Conservation (phyloP, 2,797 vertebrate genomes). For the Taeniopygia guttata region DNA sequence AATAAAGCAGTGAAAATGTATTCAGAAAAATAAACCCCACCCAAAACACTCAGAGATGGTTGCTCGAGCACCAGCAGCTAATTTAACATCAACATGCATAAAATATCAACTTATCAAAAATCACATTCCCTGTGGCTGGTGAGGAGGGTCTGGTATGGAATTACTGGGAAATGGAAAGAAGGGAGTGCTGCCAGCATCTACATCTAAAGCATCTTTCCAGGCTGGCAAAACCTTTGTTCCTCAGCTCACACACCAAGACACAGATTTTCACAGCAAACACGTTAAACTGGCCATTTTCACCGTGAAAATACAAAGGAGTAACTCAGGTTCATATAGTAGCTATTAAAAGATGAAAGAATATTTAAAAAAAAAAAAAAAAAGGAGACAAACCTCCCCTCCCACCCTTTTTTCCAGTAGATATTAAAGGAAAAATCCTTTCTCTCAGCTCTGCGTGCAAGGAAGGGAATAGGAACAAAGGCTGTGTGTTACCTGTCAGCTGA, state of each 20-base stretch:
- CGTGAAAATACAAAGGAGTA: background rate
- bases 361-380: too few species aligned
- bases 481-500: conserved; percentile 71
- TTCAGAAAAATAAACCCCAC: background rate
- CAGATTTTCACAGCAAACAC: conserved; percentile 15
- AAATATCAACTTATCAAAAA: conserved; percentile 52
- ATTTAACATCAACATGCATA: background rate
- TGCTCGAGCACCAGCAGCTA: conserved; percentile 5
- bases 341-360: background rate
- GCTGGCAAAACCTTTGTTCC: conserved; percentile 77
- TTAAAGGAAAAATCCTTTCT: background rate
- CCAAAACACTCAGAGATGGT: background rate
- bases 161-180: conserved; percentile 14
- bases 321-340: background rate
- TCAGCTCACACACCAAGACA: conserved; percentile 41
- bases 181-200: conserved; percentile 1
- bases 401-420: background rate
- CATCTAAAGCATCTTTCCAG: conserved; percentile 46
- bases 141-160: background rate
- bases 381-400: background rate
- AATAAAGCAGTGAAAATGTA: background rate
- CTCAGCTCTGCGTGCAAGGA: background rate
- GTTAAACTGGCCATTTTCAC: conserved; percentile 23
- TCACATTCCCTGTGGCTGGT: background rate
- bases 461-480: conserved; percentile 67